Base-by-base conservation (phyloP, 2,888 invertebrate species). In the Esperia sulphurella region DNA sequence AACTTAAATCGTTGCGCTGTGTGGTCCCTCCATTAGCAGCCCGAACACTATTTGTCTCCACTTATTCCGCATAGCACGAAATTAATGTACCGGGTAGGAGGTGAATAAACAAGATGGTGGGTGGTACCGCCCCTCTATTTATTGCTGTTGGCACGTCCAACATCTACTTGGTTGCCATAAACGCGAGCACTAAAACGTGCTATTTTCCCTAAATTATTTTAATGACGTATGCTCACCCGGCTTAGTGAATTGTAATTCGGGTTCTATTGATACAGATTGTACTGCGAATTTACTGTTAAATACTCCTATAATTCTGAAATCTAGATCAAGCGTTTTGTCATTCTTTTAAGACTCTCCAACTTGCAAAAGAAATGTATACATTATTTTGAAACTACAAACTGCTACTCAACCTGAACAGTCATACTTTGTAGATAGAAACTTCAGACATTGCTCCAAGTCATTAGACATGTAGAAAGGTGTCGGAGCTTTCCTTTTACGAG, bases 151-250 rank as follows among this genome's bases (percentile, higher is more conserved):
- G 79, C 79, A 75, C 71, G 69, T 61, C 60, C 71, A 66, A 65
- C 66, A 70, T 73, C 72, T 65, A 72, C 71, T 71, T 63, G 57
- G 60, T 67, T 65, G 70, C 75, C 76, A 79, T 83, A 79, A 83
- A 84, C 68, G 77, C 73, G 68, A 71, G 68, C 74, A 79, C 74
- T 79, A 75, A 81, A 84, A 80, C 75, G 76, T 80, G 76, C 76
- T 71, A 75, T 83, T 84, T 79, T 70, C 76, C 76, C 75, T 75
- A 80, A 80, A 83, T 83, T 80, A 83, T 81, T 82, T 82, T 76
- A 79, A 83, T 81, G 81, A 80, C 72, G 76, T 78, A 80, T 77
- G 72, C 69, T 76, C 71, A 58, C 65, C 31, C 65, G 61, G 61
- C 64, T 77, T 75, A 75, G 68, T 73, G 65, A 71, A 75, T 71